Conservation (phyloP, 1,140 invertebrate genomes). For the Anoplophora glabripennis region DNA sequence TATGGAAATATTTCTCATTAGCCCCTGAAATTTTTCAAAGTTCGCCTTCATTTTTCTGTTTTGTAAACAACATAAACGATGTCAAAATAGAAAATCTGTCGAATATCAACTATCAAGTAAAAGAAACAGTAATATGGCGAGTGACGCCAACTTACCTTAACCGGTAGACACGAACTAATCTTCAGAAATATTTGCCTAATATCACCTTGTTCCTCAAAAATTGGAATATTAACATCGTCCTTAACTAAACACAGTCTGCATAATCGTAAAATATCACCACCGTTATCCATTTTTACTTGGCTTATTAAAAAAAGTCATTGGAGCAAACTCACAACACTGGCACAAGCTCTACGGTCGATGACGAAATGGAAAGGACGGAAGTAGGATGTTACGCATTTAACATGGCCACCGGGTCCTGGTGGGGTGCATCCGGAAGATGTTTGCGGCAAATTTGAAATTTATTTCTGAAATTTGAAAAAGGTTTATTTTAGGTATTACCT, state of each 20-base stretch:
- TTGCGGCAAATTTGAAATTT: too few species aligned
- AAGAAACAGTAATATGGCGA: slow-evolving; percentile 48
- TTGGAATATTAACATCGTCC: slow-evolving; percentile 56
- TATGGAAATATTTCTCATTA: too few species aligned
- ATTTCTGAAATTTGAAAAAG: too few species aligned
- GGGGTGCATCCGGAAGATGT: slow-evolving; percentile 5
- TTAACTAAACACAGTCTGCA: slow-evolving; percentile 61
- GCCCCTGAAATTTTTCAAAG: neutral
- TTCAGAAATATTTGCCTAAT: slow-evolving; percentile 57
- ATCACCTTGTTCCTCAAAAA: slow-evolving; percentile 57
- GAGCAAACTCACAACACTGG: slow-evolving; percentile 21
- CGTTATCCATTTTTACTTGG: slow-evolving; percentile 35
- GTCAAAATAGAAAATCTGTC: slow-evolving; percentile 35
- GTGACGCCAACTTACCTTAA: slow-evolving; percentile 56
- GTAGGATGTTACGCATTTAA: slow-evolving; percentile 23
- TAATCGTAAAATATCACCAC: slow-evolving; percentile 53
- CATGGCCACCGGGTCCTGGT: neutral
- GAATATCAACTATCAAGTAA: slow-evolving; percentile 36
- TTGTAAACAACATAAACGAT: slow-evolving; percentile 31
- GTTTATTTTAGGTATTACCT: too few species aligned
- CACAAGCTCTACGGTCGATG: slow-evolving; percentile 16
- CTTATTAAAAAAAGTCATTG: slow-evolving; percentile 33
- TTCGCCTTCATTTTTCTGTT: slow-evolving; percentile 4
- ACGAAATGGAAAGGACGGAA: slow-evolving; percentile 31
- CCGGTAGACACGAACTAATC: slow-evolving; percentile 59